These are phyloP conservation scores for Thera obeliscata DNA, from an alignment of 2,888 invertebrate species.

Conservation along the genomic window DNA sequence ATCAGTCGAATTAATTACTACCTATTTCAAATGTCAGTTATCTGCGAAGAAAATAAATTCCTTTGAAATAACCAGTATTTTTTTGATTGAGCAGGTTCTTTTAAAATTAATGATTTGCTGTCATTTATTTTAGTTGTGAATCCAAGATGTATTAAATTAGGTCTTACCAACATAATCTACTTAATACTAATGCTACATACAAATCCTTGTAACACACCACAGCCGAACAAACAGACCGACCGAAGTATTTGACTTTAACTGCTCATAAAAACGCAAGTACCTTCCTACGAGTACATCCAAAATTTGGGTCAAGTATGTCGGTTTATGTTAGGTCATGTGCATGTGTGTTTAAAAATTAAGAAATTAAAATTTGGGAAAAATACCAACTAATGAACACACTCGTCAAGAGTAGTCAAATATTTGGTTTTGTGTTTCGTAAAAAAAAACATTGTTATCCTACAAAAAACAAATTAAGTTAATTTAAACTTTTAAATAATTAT, in stretches of 20 bases:
- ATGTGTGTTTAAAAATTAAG: constrained; percentile 10
- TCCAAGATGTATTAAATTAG: no score
- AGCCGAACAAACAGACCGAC: constrained; percentile 18
- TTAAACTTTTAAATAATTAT: no score
- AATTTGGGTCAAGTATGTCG: constrained; percentile 26
- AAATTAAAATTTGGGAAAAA: not conserved
- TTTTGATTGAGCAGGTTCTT: no score
- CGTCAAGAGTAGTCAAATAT: not conserved
- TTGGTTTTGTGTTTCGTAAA: not conserved
- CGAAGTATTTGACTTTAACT: constrained; percentile 10
- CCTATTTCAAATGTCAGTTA: no score
- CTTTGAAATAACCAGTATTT: no score
- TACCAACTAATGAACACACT: not conserved
- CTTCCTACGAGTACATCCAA: not conserved
- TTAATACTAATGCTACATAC: not conserved
- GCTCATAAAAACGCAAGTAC: constrained; percentile 1
- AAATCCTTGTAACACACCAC: constrained; percentile 18
- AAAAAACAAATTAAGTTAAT: no score
- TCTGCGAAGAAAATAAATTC: no score
- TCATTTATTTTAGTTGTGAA: no score
- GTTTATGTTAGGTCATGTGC: constrained; percentile 5
- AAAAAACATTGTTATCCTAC: no score
- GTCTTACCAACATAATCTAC: no score
- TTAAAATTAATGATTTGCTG: no score
- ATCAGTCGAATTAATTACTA: no score